Percentiles rank a stretch among this genome's conserved stretches.
Evolutionary conservation across 1,140 invertebrate genomes (phyloP).

Genomic region (Trachymyrmex septentrionalis): DNA sequence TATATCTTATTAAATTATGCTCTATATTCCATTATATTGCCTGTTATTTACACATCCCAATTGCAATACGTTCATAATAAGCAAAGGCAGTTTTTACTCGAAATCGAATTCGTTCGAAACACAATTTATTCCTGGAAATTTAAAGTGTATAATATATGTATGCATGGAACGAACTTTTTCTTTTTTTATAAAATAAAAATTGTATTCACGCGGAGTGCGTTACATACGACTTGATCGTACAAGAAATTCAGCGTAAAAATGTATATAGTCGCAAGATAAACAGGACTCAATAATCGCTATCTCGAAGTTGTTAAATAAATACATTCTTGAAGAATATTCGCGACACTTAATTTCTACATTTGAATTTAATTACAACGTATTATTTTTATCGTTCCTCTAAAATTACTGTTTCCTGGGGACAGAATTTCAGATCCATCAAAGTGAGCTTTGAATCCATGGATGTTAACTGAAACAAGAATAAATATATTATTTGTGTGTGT

Average conservation of each 20-base stretch:
- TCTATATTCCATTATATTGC: constrained; percentile 43
- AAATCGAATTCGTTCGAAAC: constrained; percentile 66
- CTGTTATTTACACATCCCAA: constrained; percentile 57
- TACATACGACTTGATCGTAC: constrained; percentile 72
- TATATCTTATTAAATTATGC: constrained; percentile 61
- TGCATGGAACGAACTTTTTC: constrained; percentile 68
- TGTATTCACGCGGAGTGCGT: constrained; percentile 66
- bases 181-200: constrained; percentile 79
- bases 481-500: too few species aligned
- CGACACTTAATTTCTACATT: constrained; percentile 82
- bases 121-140: constrained; percentile 77
- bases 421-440: constrained; percentile 93
- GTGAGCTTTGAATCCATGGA: constrained; percentile 91
- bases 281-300: constrained; percentile 72
- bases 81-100: constrained; percentile 63
- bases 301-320: constrained; percentile 84
- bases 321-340: constrained; percentile 82
- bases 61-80: constrained; percentile 59
- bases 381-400: constrained; percentile 95
- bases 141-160: constrained; percentile 75
- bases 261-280: constrained; percentile 78
- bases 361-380: constrained; percentile 79
- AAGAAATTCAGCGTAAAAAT: constrained; percentile 79
- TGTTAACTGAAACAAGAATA: constrained; percentile 90
- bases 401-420: constrained; percentile 96